Percentiles rank a stretch among this genome's conserved stretches.
Conservation (phyloP, 1,140 invertebrate species). For the Zaprionus africanus region DNA sequence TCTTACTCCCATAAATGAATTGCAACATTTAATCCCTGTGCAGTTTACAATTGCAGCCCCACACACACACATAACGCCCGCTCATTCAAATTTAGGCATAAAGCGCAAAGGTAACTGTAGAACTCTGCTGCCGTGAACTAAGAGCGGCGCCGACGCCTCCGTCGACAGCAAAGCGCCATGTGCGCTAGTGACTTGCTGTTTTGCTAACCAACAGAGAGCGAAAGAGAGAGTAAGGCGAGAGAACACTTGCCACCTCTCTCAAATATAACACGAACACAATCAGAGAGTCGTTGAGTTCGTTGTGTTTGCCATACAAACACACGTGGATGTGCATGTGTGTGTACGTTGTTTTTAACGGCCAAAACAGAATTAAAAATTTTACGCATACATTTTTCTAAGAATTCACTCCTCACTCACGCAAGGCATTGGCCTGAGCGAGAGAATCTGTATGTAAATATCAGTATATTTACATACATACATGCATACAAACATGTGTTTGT, state of each 20-base stretch:
- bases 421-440: conserved; percentile 69
- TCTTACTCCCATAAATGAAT: neutral
- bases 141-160: neutral
- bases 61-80: neutral
- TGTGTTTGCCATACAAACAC: conserved; percentile 7
- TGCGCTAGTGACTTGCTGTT: conserved; percentile 80
- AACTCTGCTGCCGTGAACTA: neutral
- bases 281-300: conserved; percentile 7
- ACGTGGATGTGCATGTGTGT: conserved; percentile 28
- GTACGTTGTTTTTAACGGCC: conserved; percentile 79
- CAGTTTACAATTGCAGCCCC: neutral
- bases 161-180: conserved; percentile 53
- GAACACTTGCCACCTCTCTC: conserved; percentile 3
- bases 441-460: conserved; percentile 32
- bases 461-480: conserved; percentile 9
- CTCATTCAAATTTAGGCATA: neutral
- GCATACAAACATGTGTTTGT: conserved; percentile 16
- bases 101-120: conserved; percentile 58
- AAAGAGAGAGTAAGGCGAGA: neutral
- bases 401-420: conserved; percentile 58
- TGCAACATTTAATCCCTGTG: neutral
- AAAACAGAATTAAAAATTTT: conserved; percentile 83
- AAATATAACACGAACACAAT: conserved; percentile 10
- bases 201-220: conserved; percentile 39
- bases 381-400: conserved; percentile 82